Evolutionary conservation across 1,140 invertebrate genomes (phyloP).

Genomic region (Physella acuta): DNA sequence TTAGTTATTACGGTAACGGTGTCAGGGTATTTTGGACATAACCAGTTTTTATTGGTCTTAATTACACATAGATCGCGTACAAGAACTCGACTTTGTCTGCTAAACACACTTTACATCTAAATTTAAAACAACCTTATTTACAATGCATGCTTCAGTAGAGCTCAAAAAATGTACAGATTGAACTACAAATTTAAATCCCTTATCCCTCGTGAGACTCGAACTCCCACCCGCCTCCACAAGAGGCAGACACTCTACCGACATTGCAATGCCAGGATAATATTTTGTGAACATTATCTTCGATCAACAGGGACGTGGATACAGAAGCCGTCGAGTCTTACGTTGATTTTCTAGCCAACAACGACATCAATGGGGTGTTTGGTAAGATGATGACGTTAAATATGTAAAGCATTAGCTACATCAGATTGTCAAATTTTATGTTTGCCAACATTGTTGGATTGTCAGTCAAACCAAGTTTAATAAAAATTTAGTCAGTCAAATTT

Average conservation of each 20-base stretch:
- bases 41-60: too few relatives aligned
- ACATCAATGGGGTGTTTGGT: background rate
- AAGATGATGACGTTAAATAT: background rate
- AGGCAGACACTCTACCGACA: background rate
- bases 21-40: too few relatives aligned
- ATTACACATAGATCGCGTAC: too few relatives aligned
- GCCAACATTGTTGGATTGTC: background rate
- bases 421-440: background rate
- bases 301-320: background rate
- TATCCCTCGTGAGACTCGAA: too few relatives aligned
- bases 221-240: background rate
- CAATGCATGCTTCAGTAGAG: background rate
- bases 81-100: too few relatives aligned
- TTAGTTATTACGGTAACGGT: too few relatives aligned
- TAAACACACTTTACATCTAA: too few relatives aligned
- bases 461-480: background rate
- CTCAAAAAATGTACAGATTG: background rate
- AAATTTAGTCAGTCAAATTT: background rate
- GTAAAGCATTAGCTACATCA: background rate
- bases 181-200: background rate
- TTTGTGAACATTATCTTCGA: background rate
- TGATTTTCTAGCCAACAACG: slow-evolving; percentile 1
- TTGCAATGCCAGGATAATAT: too few relatives aligned
- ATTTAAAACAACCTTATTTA: background rate
- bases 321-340: background rate